A percentile compares a stretch with the other conserved stretches of the same genome.
Conservation (phyloP, 2,797 vertebrate species). For the Erethizon dorsatum region DNA sequence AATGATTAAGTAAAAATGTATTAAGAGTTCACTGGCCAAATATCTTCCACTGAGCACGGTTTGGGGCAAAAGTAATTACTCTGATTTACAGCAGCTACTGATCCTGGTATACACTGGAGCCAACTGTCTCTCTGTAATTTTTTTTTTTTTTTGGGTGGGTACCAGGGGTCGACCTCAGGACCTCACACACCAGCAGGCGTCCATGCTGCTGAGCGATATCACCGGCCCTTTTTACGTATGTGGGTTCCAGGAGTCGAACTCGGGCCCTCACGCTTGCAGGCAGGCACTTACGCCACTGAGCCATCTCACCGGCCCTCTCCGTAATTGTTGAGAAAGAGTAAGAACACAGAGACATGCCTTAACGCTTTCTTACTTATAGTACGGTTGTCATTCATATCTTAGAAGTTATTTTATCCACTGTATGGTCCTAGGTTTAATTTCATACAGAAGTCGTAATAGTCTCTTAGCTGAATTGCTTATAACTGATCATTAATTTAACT, state of each 20-base stretch:
- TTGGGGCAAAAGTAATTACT: conserved; percentile 87
- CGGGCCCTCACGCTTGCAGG: too few species aligned
- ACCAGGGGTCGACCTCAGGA: too few species aligned
- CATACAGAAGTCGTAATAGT: conserved; percentile 87
- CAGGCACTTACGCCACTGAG: too few species aligned
- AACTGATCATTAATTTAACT: conserved; percentile 89
- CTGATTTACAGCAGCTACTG: conserved; percentile 87
- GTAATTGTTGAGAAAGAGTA: background rate
- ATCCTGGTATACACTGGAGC: conserved; percentile 77
- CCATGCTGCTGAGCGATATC: too few species aligned
- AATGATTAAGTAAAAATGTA: conserved; percentile 81
- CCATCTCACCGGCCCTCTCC: too few species aligned
- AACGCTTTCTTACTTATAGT: conserved; percentile 84
- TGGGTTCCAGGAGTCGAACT: too few species aligned
- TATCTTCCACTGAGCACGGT: conserved; percentile 77
- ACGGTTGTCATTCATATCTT: conserved; percentile 75
- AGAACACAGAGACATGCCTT: conserved; percentile 39
- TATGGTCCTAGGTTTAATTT: conserved; percentile 74
- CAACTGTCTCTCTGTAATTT: conserved; percentile 59
- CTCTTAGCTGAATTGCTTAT: conserved; percentile 88
- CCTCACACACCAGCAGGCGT: too few species aligned
- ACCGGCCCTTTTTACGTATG: too few species aligned
- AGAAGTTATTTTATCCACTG: conserved; percentile 59
- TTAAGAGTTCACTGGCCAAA: conserved; percentile 77
- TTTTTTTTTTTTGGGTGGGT: too few species aligned